Base-by-base conservation (phyloP, 1,140 invertebrate genomes). In the Drosophila bifasciata region DNA sequence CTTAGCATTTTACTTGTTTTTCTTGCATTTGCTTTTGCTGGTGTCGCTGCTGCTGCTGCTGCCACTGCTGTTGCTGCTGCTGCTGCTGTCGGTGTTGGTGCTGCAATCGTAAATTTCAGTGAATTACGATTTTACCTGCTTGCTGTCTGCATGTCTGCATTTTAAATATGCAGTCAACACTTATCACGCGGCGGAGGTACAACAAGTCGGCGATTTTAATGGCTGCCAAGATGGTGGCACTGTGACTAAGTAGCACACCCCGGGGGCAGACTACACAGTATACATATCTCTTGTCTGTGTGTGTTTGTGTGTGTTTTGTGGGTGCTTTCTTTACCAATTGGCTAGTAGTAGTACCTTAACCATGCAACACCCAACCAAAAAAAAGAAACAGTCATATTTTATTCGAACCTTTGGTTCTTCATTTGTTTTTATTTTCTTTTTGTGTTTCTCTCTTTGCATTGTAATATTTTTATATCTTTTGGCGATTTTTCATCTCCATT, bases 401-500 rank as follows among this genome's bases (percentile, higher is more conserved):
- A 80, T 80, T 50, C 71, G 62, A 32, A 46, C 64, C 79, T 45
- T 28, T 4, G 23, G 32, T 36, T 48, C 49, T 58, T 43, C 58
- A 52, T 57, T 60, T 57, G 39, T 60, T 53, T 64, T 57, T 28
- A 40, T 32, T 83, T 78, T 83, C 74, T 17, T 17, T 39, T 56
- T 79, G 63, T 71, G 55, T 50, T 53, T 73, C 50, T 61, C 19
- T 40, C 32, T 7, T 50, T 52, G 39, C 55, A 39, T 32, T 49
- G 70, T 62, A 76, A 61, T 49, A 43, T 64, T 55, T 44, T 73
- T 79, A 51, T 77, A 76, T 73, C 59, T 66, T 56, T 56, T 46
- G 61, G 61, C 73, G 73, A 85, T 86, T 86, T 78, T 88, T 86
- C 83, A 86, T 88, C 64, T 88, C 74, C 78, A 88, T 86, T 85